Evolutionary conservation across 2,797 vertebrate genomes (phyloP), one percentile per base, ranked within the genome.

Genomic region (Bufotes viridis): DNA sequence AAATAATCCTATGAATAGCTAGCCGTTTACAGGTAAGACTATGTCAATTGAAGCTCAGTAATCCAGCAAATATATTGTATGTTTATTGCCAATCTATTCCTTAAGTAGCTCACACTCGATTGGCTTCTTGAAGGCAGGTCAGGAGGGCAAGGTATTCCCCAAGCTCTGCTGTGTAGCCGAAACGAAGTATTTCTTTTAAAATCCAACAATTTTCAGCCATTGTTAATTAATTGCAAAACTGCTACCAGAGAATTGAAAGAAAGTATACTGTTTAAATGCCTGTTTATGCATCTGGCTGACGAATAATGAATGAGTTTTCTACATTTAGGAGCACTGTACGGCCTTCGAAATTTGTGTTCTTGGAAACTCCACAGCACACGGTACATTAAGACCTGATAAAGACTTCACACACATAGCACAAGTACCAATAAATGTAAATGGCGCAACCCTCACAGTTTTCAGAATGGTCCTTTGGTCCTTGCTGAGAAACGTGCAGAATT

Each of bases 1-100:
- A 89, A 87, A 89, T 87, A 89, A 80, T 84, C 29, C 57, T 63
- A 53, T 75, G 75, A 89, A 87, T 87, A 84, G 72, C 81, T n/a
- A 13, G 49, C 11, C 85, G 42, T 88, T 85, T 81, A 67, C 82
- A 75, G 55, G 78, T 85, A 86, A 76, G 70, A 86, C 86, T 76
- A 75, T 82, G 49, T 85, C 70, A 78, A 69, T 34, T 89, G 51
- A 74, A 67, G 51, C 58, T n/a, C 49, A 76, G 61, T 86, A 81
- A 69, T 89, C 55, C 74, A 67, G 82, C n/a, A 81, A 85, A 81
- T 76, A 57, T 0, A 76, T 63, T 89, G 60, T n/a, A 82, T n/a
- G 72, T 67, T 86, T 89, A 86, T 82, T 82, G 78, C 14, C 49
- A 69, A 75, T 89, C 42, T 69, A 24, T 78, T 78, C 29, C 24